A percentile compares a stretch with the other conserved stretches of the same genome.
phyloP scores from a whole-genome alignment of 2,113 vertebrate species.

The Arizona elegans region DNA sequence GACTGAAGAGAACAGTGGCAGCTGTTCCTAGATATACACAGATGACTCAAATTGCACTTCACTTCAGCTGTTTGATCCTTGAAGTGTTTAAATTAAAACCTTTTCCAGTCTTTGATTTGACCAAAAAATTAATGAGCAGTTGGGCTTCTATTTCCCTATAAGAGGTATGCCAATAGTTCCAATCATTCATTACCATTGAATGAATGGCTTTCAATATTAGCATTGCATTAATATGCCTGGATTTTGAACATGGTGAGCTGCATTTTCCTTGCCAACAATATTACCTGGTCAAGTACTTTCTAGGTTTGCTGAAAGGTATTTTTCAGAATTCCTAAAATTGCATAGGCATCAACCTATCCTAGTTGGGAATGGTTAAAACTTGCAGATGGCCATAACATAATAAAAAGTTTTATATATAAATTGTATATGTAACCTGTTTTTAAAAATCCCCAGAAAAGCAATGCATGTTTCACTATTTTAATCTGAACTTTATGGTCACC shows the following conservation, averaged over 20 bases:
- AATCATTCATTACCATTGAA: not conserved
- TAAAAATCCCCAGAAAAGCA: not conserved
- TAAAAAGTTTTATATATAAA: not conserved
- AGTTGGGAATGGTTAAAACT: not conserved
- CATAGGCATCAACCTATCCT: not conserved
- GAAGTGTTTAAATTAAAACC: slow-evolving; percentile 3
- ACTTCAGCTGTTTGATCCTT: slow-evolving; percentile 25
- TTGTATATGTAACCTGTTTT: not conserved
- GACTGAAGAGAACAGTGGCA: slow-evolving; percentile 52
- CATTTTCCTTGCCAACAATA: not conserved
- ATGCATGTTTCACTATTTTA: not conserved
- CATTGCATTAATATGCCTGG: not conserved
- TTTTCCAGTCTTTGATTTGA: slow-evolving; percentile 17
- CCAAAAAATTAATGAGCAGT: slow-evolving; percentile 2
- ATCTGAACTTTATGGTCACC: not conserved
- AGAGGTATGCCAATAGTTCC: not conserved
- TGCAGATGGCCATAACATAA: not conserved
- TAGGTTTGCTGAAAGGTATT: not conserved
- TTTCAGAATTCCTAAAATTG: not conserved
- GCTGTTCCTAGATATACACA: slow-evolving; percentile 40
- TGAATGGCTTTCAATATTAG: not conserved
- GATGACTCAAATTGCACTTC: slow-evolving; percentile 37
- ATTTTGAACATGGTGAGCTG: not conserved
- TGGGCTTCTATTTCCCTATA: not conserved
- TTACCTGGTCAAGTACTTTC: not conserved